Base-by-base conservation (phyloP, 2,888 invertebrate species). In the Plagodis pulveraria region DNA sequence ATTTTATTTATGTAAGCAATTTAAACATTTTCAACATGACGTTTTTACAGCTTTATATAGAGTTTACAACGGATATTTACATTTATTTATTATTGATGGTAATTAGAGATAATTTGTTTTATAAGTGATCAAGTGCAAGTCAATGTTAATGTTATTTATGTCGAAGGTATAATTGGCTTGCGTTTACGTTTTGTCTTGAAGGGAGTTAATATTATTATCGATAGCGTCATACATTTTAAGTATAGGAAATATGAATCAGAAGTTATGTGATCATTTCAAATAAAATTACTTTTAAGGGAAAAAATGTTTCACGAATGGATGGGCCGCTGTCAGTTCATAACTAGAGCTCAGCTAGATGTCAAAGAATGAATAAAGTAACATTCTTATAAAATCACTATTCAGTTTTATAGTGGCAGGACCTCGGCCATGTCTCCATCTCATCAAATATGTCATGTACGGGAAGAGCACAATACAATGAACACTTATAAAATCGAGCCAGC, bases 401-500 rank as follows among this genome's bases (percentile, higher is more conserved):
- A 76, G 58, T 57, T 48, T 58, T 48, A 47, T 38, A 57, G 59
- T 50, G 58, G 58, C 56, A 50, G 59, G 57, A 54, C 61, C 54
- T 58, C 47, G 41, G 66, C 58, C 57, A 53, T 56, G 57, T 63
- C 57, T 51, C 45, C 58, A 40, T 55, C 42, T 54, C 44, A 33
- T 56, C 58, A 60, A 63, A 58, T 49, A 52, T 50, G 56, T 45
- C 56, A 62, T 57, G 46, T 43, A 66, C 52, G 63, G 69, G 70
- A 67, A 70, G 67, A 67, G 38, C 54, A 78, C 77, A 80, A 83
- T 78, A 80, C 80, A 84, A 83, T 76, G 73, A 77, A 64, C 74
- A 78, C 81, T 79, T 77, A 78, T 75, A 78, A 81, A 77, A 73
- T 78, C 73, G 71, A 78, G 74, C 79, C 78, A 78, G 78, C 80